Evolutionary conservation across 2,113 vertebrate genomes (phyloP).

Genomic region (Lepidiolamprologus cunningtoni): DNA sequence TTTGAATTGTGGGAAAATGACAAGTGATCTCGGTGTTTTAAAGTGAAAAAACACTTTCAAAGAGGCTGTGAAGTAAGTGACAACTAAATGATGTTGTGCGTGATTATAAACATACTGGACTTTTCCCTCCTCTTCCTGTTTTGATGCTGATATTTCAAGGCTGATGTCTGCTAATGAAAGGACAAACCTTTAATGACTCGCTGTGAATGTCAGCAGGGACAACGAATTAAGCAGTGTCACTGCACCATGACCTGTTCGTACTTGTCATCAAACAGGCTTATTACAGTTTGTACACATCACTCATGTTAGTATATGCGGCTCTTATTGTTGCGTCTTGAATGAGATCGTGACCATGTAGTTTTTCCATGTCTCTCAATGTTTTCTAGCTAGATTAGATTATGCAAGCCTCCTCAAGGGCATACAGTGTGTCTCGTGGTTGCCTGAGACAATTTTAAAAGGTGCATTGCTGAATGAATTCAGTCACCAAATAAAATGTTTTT

Average conservation of each 20-base stretch:
- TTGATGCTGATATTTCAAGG: background rate
- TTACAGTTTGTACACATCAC: background rate
- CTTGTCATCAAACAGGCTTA: background rate
- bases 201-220: conserved; percentile 56
- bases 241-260: background rate
- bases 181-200: conserved; percentile 40
- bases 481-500: background rate
- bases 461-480: background rate
- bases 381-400: background rate
- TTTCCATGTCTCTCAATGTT: background rate
- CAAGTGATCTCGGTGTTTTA: background rate
- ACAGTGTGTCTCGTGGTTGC: background rate
- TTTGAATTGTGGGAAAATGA: background rate
- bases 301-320: background rate
- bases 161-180: conserved; percentile 27
- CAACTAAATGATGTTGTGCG: background rate
- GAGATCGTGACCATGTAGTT: background rate
- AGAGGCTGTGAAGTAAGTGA: background rate
- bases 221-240: conserved; percentile 36
- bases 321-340: background rate
- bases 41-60: background rate
- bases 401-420: background rate
- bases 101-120: background rate
- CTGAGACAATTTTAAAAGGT: background rate
- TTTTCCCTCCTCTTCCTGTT: background rate